Evolutionary conservation across 2,888 invertebrate genomes (phyloP).

Genomic region (Synanthedon andrenaeformis): DNA sequence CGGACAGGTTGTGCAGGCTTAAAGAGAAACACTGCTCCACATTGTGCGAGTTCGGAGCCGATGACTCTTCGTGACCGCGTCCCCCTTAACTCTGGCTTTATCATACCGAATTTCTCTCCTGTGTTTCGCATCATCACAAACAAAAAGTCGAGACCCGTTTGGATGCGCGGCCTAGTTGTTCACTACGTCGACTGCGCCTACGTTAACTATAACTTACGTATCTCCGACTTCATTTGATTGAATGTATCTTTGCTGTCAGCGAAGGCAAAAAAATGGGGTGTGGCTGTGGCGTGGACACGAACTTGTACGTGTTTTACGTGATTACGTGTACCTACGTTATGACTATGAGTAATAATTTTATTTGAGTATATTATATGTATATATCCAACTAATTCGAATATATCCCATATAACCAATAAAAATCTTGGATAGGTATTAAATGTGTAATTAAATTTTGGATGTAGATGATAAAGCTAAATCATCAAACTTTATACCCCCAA

Average conservation of each 20-base stretch:
- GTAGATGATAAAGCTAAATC: too few species aligned
- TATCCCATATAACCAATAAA: too few species aligned
- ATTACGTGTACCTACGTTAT: too few species aligned
- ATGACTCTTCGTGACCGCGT: slow-evolving; percentile 66
- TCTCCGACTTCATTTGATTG: neutral
- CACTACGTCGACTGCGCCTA: neutral
- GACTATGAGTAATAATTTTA: too few species aligned
- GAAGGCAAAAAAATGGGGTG: neutral
- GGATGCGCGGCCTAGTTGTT: slow-evolving; percentile 58
- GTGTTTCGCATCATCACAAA: slow-evolving; percentile 64
- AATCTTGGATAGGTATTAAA: too few species aligned
- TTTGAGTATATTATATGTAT: too few species aligned
- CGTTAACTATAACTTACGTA: slow-evolving; percentile 15
- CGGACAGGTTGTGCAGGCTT: slow-evolving; percentile 44
- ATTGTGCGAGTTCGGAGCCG: slow-evolving; percentile 57
- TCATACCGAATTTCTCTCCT: slow-evolving; percentile 66
- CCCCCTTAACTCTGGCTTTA: slow-evolving; percentile 61
- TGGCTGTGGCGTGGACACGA: too few species aligned
- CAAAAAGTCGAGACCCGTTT: slow-evolving; percentile 63
- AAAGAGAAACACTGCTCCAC: slow-evolving; percentile 56
- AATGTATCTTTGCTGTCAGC: neutral
- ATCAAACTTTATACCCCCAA: too few species aligned
- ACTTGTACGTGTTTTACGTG: too few species aligned
- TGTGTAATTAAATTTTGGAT: too few species aligned
- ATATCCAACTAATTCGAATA: too few species aligned